phyloP scores from a whole-genome alignment of 2,888 invertebrate genomes.

The Drosophila prolongata region DNA sequence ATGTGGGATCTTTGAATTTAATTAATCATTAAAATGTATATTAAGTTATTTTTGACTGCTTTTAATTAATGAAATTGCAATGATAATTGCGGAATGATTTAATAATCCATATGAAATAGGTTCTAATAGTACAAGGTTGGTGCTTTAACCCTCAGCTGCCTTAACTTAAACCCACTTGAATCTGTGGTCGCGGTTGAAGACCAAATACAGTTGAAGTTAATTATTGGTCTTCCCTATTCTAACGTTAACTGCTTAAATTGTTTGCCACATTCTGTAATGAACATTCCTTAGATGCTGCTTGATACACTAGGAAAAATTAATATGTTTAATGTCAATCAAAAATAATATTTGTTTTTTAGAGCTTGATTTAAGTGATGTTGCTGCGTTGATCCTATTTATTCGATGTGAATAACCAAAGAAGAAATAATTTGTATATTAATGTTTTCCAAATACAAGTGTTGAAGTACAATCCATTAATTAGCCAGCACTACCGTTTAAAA shows the following conservation, averaged over 20 bases:
- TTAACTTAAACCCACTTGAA: not conserved
- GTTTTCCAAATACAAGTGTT: too few relatives aligned
- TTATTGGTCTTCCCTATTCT: not conserved
- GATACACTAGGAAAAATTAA: not conserved
- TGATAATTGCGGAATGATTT: not conserved
- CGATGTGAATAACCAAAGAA: too few relatives aligned
- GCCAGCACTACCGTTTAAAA: not conserved
- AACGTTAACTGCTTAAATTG: not conserved
- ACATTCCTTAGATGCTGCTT: constrained; percentile 6
- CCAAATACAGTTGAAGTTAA: not conserved
- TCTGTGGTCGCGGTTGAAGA: not conserved
- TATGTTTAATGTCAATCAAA: too few relatives aligned
- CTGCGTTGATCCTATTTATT: not conserved
- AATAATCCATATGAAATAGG: not conserved
- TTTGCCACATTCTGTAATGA: constrained; percentile 16
- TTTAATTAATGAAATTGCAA: not conserved
- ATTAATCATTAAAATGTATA: constrained; percentile 19
- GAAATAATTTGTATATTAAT: too few relatives aligned
- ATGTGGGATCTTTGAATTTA: constrained; percentile 4
- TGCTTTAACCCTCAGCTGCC: not conserved
- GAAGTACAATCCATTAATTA: not conserved
- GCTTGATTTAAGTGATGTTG: too few relatives aligned
- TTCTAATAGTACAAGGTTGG: not conserved
- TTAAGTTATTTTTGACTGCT: not conserved
- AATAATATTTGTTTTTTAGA: too few relatives aligned